A percentile compares a stretch with the other conserved stretches of the same genome.
Conservation (phyloP, 2,113 vertebrate species). For the Podocnemis expansa region DNA sequence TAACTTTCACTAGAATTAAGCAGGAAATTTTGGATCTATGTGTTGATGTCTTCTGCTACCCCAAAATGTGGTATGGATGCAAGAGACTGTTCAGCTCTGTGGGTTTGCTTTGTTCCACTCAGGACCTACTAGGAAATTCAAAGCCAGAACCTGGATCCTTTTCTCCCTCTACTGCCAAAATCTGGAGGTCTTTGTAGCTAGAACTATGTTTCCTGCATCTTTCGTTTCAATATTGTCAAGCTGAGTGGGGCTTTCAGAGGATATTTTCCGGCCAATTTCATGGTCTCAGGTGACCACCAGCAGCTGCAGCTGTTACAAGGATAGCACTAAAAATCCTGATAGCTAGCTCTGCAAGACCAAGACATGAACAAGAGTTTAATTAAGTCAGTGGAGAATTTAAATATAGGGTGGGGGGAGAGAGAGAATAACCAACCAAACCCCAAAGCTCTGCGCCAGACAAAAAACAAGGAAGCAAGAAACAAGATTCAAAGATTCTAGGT, state of each 20-base stretch:
- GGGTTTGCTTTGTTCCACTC: not conserved
- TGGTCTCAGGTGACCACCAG: conserved; percentile 30
- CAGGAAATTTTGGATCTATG: not conserved
- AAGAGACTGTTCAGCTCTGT: not conserved
- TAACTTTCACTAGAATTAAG: not conserved
- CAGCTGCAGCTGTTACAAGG: conserved; percentile 50
- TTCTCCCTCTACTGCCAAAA: not conserved
- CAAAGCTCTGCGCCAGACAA: conserved; percentile 26
- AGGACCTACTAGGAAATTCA: not conserved
- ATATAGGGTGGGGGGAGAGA: not conserved
- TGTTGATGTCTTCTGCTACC: not conserved
- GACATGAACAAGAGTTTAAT: conserved; percentile 56
- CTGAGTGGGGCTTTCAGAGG: not conserved
- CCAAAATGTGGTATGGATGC: not conserved
- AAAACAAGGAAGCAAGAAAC: conserved; percentile 18
- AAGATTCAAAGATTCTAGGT: conserved; percentile 21
- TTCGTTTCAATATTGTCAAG: not conserved
- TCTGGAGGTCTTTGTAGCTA: not conserved
- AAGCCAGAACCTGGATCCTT: not conserved
- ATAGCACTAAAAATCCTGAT: conserved; percentile 20
- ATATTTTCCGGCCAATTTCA: not conserved
- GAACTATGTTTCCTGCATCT: not conserved
- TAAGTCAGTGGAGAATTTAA: conserved; percentile 64
- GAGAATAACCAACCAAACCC: conserved; percentile 48
- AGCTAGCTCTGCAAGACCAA: conserved; percentile 43